Evolutionary conservation across 2,113 vertebrate species (phyloP), one percentile per base, ranked within the genome.

Genomic region (Gymnocephalus cernua): DNA sequence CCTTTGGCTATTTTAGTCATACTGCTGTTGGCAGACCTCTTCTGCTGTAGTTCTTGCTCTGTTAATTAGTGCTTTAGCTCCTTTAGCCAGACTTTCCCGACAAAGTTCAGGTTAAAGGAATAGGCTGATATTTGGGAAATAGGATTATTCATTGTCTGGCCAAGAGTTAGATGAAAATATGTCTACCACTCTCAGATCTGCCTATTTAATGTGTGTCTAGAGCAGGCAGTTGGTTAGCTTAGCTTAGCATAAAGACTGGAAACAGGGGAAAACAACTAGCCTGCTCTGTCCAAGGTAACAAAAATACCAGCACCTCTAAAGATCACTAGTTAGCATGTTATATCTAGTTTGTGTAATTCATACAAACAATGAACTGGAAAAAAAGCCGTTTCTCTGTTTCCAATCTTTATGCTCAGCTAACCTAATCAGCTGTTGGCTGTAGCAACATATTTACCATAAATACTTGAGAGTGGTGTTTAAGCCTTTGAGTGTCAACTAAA

Each of bases 221-320:
- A 54, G 54, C n/a, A 3, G 51, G 27, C 38, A 32, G 19, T 7
- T 48, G 12, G 21, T 59, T 32, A 67, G 44, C 41, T 41, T 51
- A 70, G 56, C 15, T 69, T 71, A 47, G 29, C 25, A 79, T 64
- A 6, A n/a, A 59, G 6, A 50, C 25, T 35, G 4, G 12, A 35
- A 61, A 38, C 21, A 38, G 21, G 56, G 13, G 10, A 4, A 70
- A 38, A 54, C n/a, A 25, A 16, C 10, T 27, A 44, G 68, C 12
- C 62, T 67, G 48, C 29, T 73, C 66, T 29, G 13, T 50, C 32
- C 35, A 71, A 23, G 23, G 21, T 48, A 63, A 67, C 53, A 74
- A 61, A 61, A 48, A 58, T 48, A n/a, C 13, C 4, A 50, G 19
- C 4, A 45, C 44, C 18, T 13, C 6, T 15, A 48, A 12, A 8